Evolutionary conservation across 2,888 invertebrate species (phyloP).

Genomic region (Unio pictorum): DNA sequence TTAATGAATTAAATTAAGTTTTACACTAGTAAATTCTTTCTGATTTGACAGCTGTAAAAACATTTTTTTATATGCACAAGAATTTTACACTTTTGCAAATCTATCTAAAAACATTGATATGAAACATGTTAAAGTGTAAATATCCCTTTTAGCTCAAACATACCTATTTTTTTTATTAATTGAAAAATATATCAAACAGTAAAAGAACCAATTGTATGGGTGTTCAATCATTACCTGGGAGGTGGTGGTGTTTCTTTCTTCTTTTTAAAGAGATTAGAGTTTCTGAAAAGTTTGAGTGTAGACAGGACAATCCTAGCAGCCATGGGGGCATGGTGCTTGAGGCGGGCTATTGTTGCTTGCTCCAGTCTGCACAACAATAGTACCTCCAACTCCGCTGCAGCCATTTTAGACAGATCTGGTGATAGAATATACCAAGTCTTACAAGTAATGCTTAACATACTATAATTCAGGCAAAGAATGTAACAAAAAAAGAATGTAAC

Average conservation of each 20-base stretch:
- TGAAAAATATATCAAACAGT: not conserved
- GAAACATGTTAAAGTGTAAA: too few species aligned
- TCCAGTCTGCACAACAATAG: slow-evolving; percentile 64
- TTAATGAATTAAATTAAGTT: too few species aligned
- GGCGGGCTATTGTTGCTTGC: slow-evolving; percentile 61
- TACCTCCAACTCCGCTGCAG: slow-evolving; percentile 68
- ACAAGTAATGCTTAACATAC: too few species aligned
- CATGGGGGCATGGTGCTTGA: slow-evolving; percentile 68
- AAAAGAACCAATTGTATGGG: not conserved
- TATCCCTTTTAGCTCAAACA: too few species aligned
- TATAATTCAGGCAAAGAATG: too few species aligned
- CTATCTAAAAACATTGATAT: too few species aligned
- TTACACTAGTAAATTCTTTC: too few species aligned
- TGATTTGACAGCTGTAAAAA: too few species aligned
- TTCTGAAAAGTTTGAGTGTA: slow-evolving; percentile 63
- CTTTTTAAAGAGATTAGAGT: slow-evolving; percentile 49
- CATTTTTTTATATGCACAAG: too few species aligned
- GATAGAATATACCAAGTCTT: not conserved
- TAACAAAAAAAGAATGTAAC: too few species aligned
- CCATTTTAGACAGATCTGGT: slow-evolving; percentile 53
- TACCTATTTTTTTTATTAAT: not conserved
- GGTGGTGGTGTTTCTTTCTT: slow-evolving; percentile 33
- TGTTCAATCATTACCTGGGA: slow-evolving; percentile 25
- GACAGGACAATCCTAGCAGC: slow-evolving; percentile 64
- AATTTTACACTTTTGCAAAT: too few species aligned